Evolutionary conservation across 2,888 invertebrate species (phyloP).

Genomic region (Yponomeuta malinellus): DNA sequence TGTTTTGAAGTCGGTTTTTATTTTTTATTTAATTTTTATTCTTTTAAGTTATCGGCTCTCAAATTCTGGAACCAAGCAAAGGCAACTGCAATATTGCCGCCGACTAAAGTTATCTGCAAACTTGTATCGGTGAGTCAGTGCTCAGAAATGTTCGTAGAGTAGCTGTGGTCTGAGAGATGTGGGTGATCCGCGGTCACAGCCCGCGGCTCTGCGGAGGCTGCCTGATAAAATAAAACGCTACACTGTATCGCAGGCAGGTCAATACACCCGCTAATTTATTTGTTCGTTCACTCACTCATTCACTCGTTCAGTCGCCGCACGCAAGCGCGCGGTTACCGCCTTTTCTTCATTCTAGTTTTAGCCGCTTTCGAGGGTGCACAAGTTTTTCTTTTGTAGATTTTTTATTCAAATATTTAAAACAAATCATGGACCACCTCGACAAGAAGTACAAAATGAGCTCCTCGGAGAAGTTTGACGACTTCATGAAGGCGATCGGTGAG

Average conservation of each 20-base stretch:
- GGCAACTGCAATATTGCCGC: not conserved
- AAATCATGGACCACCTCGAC: conserved; percentile 73
- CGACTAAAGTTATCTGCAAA: not conserved
- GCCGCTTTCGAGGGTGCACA: conserved; percentile 36
- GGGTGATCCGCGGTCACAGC: not conserved
- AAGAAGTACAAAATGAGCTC: conserved; percentile 88
- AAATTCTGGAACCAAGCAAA: not conserved
- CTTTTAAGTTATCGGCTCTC: too few relatives aligned
- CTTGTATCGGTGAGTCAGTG: not conserved
- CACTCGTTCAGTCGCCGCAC: conserved; percentile 22
- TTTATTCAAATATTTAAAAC: conserved; percentile 20
- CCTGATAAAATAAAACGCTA: conserved; percentile 1
- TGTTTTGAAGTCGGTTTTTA: too few relatives aligned
- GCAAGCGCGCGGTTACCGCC: conserved; percentile 14
- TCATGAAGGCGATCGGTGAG: conserved; percentile 92
- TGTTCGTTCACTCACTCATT: conserved; percentile 33
- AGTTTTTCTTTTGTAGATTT: conserved; percentile 23
- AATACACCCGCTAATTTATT: conserved; percentile 25
- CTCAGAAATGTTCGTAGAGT: not conserved
- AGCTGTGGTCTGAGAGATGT: not conserved
- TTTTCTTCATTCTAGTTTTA: conserved; percentile 46
- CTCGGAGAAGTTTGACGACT: conserved; percentile 91
- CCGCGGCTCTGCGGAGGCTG: not conserved
- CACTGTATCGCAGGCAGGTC: conserved; percentile 21
- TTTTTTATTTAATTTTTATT: too few relatives aligned